Evolutionary conservation across 2,797 vertebrate genomes (phyloP).

Genomic region (Tauraco hartlaubi): DNA sequence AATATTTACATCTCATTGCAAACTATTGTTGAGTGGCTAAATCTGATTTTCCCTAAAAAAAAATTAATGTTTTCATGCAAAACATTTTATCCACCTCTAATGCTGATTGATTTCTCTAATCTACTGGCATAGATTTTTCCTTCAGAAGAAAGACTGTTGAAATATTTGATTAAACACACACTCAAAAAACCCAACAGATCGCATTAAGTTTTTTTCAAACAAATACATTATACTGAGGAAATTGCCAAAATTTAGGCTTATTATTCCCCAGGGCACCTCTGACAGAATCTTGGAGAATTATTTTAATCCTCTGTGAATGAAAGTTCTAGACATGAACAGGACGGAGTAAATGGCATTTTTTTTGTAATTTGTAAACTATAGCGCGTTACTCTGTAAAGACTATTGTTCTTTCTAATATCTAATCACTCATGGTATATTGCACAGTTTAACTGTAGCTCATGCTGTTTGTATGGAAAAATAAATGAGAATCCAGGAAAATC

Average conservation of each 20-base stretch:
- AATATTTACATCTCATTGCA: neutral
- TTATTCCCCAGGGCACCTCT: neutral
- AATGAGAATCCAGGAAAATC: constrained; percentile 57
- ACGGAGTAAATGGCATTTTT: neutral
- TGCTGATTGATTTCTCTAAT: constrained; percentile 56
- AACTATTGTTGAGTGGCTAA: neutral
- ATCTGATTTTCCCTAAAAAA: neutral
- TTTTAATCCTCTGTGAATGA: constrained; percentile 6
- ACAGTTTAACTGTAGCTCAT: constrained; percentile 40
- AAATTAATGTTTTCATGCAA: neutral
- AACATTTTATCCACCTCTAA: neutral
- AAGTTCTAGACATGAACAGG: neutral
- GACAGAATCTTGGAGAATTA: neutral
- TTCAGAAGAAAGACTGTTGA: constrained; percentile 59
- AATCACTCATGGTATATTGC: neutral
- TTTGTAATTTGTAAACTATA: neutral
- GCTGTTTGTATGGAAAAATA: constrained; percentile 55
- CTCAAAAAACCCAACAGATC: neutral
- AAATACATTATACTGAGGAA: neutral
- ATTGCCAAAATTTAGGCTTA: neutral
- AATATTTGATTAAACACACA: constrained; percentile 61
- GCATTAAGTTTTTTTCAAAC: neutral
- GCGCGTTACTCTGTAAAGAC: neutral
- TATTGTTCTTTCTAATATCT: constrained; percentile 18
- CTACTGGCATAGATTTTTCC: constrained; percentile 59